Percentiles rank a stretch among this genome's conserved stretches.
These are phyloP conservation scores for Echinometra lucunter DNA, from an alignment of 53 echinoderm and acorn worm species.

Conservation along the genomic window DNA sequence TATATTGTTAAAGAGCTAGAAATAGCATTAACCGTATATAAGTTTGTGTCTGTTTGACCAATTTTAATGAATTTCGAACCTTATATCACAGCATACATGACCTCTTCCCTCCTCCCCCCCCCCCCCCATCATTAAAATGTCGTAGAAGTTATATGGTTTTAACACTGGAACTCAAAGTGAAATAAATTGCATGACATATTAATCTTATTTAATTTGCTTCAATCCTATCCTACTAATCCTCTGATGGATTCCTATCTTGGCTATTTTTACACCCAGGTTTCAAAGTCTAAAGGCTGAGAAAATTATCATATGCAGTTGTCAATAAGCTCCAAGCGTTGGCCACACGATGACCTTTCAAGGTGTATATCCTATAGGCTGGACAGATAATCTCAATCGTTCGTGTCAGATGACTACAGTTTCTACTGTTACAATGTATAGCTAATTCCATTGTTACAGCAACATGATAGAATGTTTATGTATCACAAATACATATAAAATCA, in stretches of 20 bases:
- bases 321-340: neutral
- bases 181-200: neutral
- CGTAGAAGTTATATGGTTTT: no score
- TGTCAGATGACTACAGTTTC: neutral
- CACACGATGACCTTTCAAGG: neutral
- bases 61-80: no score
- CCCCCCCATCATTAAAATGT: no score
- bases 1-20: no score
- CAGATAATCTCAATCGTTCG: neutral
- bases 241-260: neutral
- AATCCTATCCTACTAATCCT: neutral
- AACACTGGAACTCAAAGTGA: no score
- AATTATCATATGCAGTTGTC: slow-evolving; percentile 45
- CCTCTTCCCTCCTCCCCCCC: no score
- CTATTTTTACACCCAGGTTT: neutral
- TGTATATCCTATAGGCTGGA: slow-evolving; percentile 17
- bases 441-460: neutral
- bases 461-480: neutral
- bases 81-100: no score
- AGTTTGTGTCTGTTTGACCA: no score
- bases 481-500: neutral
- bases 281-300: slow-evolving; percentile 37
- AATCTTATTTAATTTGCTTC: neutral
- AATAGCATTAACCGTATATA: no score
- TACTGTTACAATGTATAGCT: neutral